Evolutionary conservation across 2,888 invertebrate species (phyloP), one percentile per base, ranked within the genome.

Genomic region (Lasioglossum calceatum): DNA sequence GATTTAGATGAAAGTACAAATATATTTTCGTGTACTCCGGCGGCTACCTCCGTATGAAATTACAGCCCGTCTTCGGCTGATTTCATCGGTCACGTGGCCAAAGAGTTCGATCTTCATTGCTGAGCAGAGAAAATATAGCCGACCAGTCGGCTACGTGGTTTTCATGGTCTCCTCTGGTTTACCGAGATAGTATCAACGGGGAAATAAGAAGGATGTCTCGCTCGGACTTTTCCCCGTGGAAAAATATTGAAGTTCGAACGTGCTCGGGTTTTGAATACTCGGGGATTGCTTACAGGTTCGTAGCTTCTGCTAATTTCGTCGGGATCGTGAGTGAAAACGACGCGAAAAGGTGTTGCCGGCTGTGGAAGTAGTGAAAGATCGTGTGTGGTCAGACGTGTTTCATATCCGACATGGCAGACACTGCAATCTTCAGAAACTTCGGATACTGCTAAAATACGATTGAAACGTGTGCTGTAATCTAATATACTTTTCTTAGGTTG

Each of bases 21-120:
- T 44, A 19, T 50, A 42, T 79, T 75, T 47, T 79, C 58, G 44
- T 54, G 10, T 58, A 74, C 39, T 74, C 54, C 72, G 16, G 72
- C 16, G 36, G 47, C 27, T 58, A 27, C 44, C 36, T 23, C 16
- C 12, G 12, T 50, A 47, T 10, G n/a, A 81, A 27, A n/a, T 64
- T 50, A 72, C 64, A 5, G n/a, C 16, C 36, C 10, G 14, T 67
- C 42, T 50, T 39, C 58, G 23, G 72, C 8, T 74, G 77, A 74
- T 82, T 84, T 77, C 54, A 54, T 19, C n/a, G 47, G 54, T 77
- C 72, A 74, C 83, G 84, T 83, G 84, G 54, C 27, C 77, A 67
- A 47, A 5, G 74, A 36, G 27, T 83, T 50, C 70, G 70, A 78
- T 75, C 27, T 42, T 27, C 42, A 8, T 10, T 54, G 10, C 36